phyloP scores from a whole-genome alignment of 2,797 vertebrate genomes.

The Helostoma temminkii region DNA sequence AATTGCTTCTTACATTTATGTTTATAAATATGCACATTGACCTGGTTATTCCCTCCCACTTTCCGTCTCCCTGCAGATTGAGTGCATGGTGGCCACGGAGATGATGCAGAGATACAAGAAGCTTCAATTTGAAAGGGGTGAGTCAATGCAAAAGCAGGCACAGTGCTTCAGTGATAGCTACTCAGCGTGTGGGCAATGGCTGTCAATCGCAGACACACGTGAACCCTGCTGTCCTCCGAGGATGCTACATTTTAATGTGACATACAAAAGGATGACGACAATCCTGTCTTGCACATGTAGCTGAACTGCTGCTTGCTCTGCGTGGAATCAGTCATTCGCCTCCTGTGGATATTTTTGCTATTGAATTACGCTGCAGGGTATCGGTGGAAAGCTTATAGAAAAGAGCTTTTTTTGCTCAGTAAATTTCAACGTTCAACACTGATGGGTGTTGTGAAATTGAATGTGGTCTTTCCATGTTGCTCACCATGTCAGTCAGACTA shows the following conservation, averaged over 20 bases:
- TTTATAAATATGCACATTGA: slow-evolving; percentile 52
- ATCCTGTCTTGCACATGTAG: slow-evolving; percentile 29
- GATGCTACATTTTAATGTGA: slow-evolving; percentile 27
- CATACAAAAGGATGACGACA: slow-evolving; percentile 44
- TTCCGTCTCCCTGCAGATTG: slow-evolving; percentile 86
- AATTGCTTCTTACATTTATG: slow-evolving; percentile 20
- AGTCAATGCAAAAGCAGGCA: slow-evolving; percentile 61
- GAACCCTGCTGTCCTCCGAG: slow-evolving; percentile 23
- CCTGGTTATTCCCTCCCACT: slow-evolving; percentile 35
- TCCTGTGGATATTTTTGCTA: slow-evolving; percentile 12
- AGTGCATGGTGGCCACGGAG: slow-evolving; percentile 96
- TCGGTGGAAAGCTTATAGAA: slow-evolving; percentile 11
- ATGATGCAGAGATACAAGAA: slow-evolving; percentile 98
- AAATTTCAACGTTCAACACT: not conserved
- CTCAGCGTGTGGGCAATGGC: slow-evolving; percentile 18
- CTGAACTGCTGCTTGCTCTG: not conserved
- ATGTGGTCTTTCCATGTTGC: not conserved
- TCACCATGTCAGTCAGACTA: not conserved
- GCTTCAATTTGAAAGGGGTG: slow-evolving; percentile 98
- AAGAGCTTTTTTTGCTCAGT: slow-evolving; percentile 5
- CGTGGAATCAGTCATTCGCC: slow-evolving; percentile 33
- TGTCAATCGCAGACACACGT: slow-evolving; percentile 36
- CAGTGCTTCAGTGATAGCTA: slow-evolving; percentile 19
- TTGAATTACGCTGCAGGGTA: slow-evolving; percentile 20
- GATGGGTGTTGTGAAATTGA: not conserved